Percentiles rank a stretch among this genome's conserved stretches.
Conservation (phyloP, 2,888 invertebrate species). For the Gibbula magus region DNA sequence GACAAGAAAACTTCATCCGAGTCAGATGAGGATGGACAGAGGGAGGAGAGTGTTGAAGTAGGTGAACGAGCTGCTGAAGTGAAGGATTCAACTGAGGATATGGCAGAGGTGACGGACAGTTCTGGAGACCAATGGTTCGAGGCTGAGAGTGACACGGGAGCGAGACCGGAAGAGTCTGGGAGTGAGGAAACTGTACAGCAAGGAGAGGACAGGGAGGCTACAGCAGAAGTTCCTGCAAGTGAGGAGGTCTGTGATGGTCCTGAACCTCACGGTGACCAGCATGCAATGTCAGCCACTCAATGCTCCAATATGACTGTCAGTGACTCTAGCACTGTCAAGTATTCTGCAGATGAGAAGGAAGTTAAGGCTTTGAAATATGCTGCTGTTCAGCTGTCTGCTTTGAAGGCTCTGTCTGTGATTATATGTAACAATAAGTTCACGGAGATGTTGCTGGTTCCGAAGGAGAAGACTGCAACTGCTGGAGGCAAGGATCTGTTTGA, state of each 20-base stretch:
- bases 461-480: slow-evolving; percentile 60
- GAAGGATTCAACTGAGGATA: neutral
- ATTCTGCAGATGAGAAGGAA: slow-evolving; percentile 69
- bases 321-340: neutral
- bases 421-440: slow-evolving; percentile 78
- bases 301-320: slow-evolving; percentile 7
- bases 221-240: neutral
- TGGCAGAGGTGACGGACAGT: slow-evolving; percentile 8
- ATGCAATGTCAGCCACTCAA: neutral
- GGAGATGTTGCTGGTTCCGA: slow-evolving; percentile 79
- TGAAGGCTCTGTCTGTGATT: slow-evolving; percentile 78
- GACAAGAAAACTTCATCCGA: slow-evolving; percentile 37
- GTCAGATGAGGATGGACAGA: neutral
- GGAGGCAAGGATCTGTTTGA: slow-evolving; percentile 57
- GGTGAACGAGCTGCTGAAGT: neutral
- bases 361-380: slow-evolving; percentile 76
- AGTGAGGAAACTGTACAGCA: neutral
- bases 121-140: slow-evolving; percentile 16
- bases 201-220: neutral
- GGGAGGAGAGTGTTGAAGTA: neutral
- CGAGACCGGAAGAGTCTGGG: neutral
- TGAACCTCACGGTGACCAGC: neutral
- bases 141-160: slow-evolving; percentile 2
- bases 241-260: neutral
- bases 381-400: slow-evolving; percentile 79